Evolutionary conservation across 2,113 vertebrate species (phyloP).

Genomic region (Tamias sibiricus): DNA sequence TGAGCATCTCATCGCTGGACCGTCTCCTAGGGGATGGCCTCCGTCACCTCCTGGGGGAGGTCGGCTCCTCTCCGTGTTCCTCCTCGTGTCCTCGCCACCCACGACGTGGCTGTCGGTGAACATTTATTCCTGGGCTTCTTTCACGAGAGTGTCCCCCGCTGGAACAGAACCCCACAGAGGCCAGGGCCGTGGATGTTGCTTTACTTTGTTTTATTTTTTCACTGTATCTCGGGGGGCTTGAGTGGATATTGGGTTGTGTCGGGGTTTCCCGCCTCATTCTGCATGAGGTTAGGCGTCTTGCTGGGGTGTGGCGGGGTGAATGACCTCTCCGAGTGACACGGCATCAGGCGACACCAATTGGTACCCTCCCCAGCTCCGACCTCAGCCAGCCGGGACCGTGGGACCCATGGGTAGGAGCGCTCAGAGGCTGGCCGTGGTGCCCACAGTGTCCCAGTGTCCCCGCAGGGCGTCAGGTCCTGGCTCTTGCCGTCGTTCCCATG

Average conservation of each 20-base stretch:
- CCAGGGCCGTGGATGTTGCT: not conserved
- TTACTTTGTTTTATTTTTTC: too few relatives aligned
- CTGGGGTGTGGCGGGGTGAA: rapidly evolving
- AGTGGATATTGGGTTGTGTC: not conserved
- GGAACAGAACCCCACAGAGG: not conserved
- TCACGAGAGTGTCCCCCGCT: too few relatives aligned
- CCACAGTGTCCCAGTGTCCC: not conserved
- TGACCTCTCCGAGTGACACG: not conserved
- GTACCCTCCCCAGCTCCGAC: too few relatives aligned
- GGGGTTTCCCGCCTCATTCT: not conserved
- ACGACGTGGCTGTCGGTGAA: not conserved
- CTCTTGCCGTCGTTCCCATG: rapidly evolving
- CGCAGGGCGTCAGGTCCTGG: not conserved
- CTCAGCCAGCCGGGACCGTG: not conserved
- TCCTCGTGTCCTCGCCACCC: not conserved
- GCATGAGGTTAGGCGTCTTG: not conserved
- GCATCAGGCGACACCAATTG: not conserved
- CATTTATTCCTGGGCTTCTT: not conserved
- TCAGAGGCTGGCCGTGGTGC: rapidly evolving
- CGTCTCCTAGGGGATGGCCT: not conserved
- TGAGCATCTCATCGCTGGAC: not conserved
- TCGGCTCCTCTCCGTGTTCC: not conserved
- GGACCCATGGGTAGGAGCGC: not conserved
- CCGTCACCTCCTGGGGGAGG: not conserved
- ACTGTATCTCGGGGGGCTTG: not conserved